phyloP scores from a whole-genome alignment of 2,797 vertebrate species.

The Ctenosaura bakeri region DNA sequence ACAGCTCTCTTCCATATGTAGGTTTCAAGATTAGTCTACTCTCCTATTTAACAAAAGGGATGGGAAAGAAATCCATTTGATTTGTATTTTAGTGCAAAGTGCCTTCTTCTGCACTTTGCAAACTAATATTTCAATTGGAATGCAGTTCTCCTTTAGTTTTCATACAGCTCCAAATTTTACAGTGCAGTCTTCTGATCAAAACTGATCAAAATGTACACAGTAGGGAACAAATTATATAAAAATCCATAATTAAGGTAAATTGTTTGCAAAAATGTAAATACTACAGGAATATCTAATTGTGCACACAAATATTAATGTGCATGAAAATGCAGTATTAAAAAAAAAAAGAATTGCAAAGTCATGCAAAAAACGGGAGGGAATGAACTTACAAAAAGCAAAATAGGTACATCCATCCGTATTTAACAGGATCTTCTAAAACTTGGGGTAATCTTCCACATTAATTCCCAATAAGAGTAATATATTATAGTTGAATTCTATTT shows the following conservation, averaged over 20 bases:
- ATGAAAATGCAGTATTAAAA: background rate
- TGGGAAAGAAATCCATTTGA: background rate
- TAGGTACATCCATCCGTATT: background rate
- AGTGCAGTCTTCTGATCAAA: background rate
- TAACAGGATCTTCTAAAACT: background rate
- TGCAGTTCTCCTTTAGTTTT: background rate
- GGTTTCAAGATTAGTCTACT: background rate
- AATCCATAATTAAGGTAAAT: background rate
- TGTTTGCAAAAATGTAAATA: background rate
- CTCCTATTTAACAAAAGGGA: background rate
- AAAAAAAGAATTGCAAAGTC: background rate
- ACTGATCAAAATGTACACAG: background rate
- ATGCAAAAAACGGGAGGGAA: background rate
- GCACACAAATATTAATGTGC: background rate
- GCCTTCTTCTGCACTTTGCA: background rate
- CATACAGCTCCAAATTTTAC: background rate
- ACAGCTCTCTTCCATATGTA: background rate
- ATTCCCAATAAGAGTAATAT: background rate
- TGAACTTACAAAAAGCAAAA: background rate
- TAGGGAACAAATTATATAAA: background rate
- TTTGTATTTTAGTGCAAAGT: background rate
- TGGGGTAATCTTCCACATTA: background rate
- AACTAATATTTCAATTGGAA: background rate
- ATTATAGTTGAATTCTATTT: background rate
- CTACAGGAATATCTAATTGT: background rate